Conservation (phyloP, 1,140 invertebrate genomes). For the Bombyx mori region DNA sequence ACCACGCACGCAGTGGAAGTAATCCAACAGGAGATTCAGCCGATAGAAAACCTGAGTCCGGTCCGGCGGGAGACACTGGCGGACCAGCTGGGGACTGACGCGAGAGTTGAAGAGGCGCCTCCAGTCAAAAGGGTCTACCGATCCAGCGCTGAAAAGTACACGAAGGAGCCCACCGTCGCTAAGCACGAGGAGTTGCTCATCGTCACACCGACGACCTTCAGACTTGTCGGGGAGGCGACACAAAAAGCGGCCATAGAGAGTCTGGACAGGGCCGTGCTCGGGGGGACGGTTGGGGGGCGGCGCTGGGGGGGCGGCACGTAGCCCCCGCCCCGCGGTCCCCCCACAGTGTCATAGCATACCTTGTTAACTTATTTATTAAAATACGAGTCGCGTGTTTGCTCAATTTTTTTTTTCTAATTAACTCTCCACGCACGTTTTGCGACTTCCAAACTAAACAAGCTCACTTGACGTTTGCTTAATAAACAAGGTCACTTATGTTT, state of each 20-base stretch:
- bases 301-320: no score
- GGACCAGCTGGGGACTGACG: conserved; percentile 40
- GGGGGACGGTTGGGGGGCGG: conserved; percentile 1
- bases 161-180: conserved; percentile 39
- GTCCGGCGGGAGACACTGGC: conserved; percentile 36
- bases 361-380: conserved; percentile 59
- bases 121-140: conserved; percentile 51
- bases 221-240: conserved; percentile 35
- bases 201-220: conserved; percentile 36
- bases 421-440: no score
- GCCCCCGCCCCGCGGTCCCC: no score
- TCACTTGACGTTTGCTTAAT: no score
- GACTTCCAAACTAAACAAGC: no score
- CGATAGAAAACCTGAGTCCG: conserved; percentile 22
- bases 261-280: conserved; percentile 46
- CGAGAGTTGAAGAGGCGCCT: conserved; percentile 29
- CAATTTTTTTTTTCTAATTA: conserved; percentile 26
- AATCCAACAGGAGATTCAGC: conserved; percentile 41
- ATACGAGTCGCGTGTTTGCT: conserved; percentile 48
- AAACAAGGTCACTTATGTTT: no score
- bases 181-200: conserved; percentile 59
- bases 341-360: conserved; percentile 20
- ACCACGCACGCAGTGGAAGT: conserved; percentile 30
- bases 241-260: conserved; percentile 37
- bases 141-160: conserved; percentile 43